Base-by-base conservation (phyloP, 2,888 invertebrate genomes). In the Nephrocerus scutellatus region DNA sequence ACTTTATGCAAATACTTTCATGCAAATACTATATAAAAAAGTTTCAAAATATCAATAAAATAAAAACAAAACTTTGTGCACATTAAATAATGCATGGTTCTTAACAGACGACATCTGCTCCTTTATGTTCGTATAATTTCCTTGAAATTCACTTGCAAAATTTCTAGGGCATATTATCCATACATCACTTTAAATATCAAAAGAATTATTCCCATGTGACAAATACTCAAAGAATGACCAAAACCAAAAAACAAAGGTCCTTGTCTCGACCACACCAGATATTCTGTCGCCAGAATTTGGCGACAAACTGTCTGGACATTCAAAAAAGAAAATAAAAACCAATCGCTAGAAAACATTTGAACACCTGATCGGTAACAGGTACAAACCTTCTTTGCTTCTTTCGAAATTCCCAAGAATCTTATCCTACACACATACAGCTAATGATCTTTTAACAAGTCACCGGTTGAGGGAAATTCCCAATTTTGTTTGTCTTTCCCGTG, bases 391-490 rank as follows among this genome's bases (percentile, higher is more conserved):
- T 8, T 42, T 30, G 36, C 45, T 48, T 46, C 41, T 44, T 35
- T 30, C 25, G 43, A 43, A 46, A 49, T 53, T 55, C 53, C 46
- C 52, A 42, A 41, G 58, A 56, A 53, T 47, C 49, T 49, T 38
- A 38, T 26, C 10, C 16, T 24, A 36, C 31, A 43, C 50, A 43
- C 16, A 40, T 43, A 23, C 41, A 44, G 50, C 57, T 62, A 65
- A 65, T 66, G 62, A 66, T 58, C 51, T 59, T 66, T 56, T 66
- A 65, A 66, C 62, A 63, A 60, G 60, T 49, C 37, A 34, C 35
- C 43, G 24, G 45, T 46, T 34, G 45, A 40, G 41, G 48, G 55
- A 51, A 54, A 50, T 57, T 53, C 54, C 50, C 49, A 55, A 46
- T 46, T 52, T 49, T 46, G n/a, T 16, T 9, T 30, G 13, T 13